Conservation (phyloP, 2,888 invertebrate species). For the Stegophylla sp. region DNA sequence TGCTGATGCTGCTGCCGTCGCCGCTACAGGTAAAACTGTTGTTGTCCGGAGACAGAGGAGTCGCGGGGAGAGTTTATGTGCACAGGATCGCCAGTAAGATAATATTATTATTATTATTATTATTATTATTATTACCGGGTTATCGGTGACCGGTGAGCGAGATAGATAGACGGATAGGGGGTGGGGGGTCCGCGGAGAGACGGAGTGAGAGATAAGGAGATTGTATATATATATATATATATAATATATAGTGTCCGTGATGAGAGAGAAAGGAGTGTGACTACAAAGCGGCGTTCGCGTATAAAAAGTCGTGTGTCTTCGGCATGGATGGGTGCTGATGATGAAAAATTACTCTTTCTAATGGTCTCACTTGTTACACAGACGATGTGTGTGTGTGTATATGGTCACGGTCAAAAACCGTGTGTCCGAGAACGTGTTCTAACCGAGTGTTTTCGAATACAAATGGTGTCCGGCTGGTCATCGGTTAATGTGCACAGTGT, state of each 20-base stretch:
- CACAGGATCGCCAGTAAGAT: conserved; percentile 29
- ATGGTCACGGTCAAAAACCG: conserved; percentile 52
- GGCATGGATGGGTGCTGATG: conserved; percentile 52
- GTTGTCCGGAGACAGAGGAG: not conserved
- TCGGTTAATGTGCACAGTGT: not conserved
- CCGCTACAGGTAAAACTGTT: not conserved
- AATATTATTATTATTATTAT: too few relatives aligned
- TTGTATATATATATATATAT: too few relatives aligned
- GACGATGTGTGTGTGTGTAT: not conserved
- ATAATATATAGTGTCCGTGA: too few relatives aligned
- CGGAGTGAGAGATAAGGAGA: too few relatives aligned
- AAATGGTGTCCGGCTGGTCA: conserved; percentile 31
- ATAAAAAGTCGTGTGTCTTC: conserved; percentile 18
- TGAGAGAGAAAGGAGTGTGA: not conserved
- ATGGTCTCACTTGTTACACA: conserved; percentile 54
- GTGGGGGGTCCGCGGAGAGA: not conserved
- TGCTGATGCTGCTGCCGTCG: too few relatives aligned
- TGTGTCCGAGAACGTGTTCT: conserved; percentile 48
- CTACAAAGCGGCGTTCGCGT: not conserved
- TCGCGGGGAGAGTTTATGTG: not conserved
- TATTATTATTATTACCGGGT: conserved; percentile 41
- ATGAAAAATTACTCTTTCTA: conserved; percentile 58
- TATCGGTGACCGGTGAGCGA: not conserved
- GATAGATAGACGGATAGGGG: not conserved
- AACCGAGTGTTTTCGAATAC: conserved; percentile 49